Conservation (phyloP, 2,113 vertebrate species). For the Ursus arctos region DNA sequence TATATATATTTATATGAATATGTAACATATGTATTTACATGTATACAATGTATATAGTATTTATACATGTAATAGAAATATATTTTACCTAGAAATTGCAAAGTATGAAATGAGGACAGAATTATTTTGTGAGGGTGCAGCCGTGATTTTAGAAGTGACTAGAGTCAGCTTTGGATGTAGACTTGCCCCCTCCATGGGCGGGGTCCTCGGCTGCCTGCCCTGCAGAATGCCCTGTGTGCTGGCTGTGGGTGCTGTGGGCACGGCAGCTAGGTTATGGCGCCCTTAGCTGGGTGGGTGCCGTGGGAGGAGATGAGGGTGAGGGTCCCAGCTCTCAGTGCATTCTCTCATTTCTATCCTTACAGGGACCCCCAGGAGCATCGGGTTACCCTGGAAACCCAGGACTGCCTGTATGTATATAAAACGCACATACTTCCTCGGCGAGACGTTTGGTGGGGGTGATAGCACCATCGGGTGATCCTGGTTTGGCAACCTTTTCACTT, state of each 20-base stretch:
- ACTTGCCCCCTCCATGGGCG: rapidly evolving
- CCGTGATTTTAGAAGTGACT: background rate
- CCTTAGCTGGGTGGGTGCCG: background rate
- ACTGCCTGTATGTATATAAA: constrained; percentile 92
- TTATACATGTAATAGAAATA: background rate
- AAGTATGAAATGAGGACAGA: background rate
- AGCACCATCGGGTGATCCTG: background rate
- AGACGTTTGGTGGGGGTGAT: background rate
- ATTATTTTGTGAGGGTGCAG: background rate
- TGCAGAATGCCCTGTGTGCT: background rate
- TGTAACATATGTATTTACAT: rapidly evolving
- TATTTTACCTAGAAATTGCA: background rate
- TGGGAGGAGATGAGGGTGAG: too few species aligned
- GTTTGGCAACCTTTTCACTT: constrained; percentile 8
- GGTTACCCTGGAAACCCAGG: constrained; percentile 98
- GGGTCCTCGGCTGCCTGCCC: background rate
- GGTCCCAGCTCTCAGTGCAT: rapidly evolving
- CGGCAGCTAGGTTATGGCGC: background rate
- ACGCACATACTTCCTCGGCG: background rate
- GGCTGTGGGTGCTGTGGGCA: rapidly evolving
- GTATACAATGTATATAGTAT: rapidly evolving
- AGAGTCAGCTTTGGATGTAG: background rate
- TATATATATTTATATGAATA: background rate
- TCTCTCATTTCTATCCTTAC: constrained; percentile 72
- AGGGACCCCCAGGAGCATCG: constrained; percentile 94